Conservation (phyloP, 2,888 invertebrate genomes). For the Sarcophaga variegata region DNA sequence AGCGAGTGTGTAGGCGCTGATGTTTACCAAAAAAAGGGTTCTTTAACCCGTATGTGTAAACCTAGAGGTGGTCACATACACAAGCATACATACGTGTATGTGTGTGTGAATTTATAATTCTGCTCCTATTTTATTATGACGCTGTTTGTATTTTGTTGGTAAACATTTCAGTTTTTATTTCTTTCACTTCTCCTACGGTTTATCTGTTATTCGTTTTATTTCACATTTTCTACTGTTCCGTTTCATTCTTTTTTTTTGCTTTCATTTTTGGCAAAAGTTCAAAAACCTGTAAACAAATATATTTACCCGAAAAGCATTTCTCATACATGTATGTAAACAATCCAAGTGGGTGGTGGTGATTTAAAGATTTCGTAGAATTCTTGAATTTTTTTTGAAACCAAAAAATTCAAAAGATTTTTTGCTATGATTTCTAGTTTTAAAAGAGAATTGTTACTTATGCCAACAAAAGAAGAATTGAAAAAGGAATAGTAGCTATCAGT, state of each 20-base stretch:
- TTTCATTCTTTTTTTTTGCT: neutral
- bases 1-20: constrained; percentile 44
- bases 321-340: neutral
- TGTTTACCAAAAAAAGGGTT: constrained; percentile 49
- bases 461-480: too few relatives aligned
- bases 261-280: constrained; percentile 53
- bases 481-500: too few relatives aligned
- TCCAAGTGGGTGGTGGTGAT: neutral
- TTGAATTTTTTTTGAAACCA: neutral
- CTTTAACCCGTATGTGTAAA: constrained; percentile 32
- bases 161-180: constrained; percentile 33
- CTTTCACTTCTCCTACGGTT: neutral
- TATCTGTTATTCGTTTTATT: constrained; percentile 19
- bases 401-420: neutral
- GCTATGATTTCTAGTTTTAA: neutral
- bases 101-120: neutral
- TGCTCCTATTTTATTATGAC: constrained; percentile 10
- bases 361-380: neutral
- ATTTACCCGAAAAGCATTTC: neutral
- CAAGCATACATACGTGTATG: neutral
- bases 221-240: neutral
- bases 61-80: neutral
- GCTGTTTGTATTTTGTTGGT: neutral
- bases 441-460: too few relatives aligned
- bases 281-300: constrained; percentile 51